Evolutionary conservation across 2,797 vertebrate genomes (phyloP), one percentile per base, ranked within the genome.

Genomic region (Lacerta agilis): DNA sequence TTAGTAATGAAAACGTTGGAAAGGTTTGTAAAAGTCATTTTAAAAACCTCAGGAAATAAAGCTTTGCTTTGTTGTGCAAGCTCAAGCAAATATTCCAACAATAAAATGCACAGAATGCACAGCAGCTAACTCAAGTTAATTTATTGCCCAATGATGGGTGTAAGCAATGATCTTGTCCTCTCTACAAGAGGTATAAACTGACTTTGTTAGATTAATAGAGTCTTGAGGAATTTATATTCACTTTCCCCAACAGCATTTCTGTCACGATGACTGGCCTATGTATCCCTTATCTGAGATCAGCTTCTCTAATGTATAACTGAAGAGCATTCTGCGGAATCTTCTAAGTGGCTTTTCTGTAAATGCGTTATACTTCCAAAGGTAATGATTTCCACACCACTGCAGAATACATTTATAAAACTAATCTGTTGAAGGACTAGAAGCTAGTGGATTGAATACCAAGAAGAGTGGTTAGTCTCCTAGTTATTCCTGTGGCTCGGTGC

Each of bases 361-460:
- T 0, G 61, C 9, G 10, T 88, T 87, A 4, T 7, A 23, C 83
- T 79, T 87, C 85, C 77, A 87, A 82, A 92, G 88, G 90, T 7
- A 90, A 93, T 94, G 67, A 79, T 92, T 94, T 92, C 90, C 89
- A 92, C 93, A 25, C 23, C 4, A 0, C 55, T 90, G 90, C 94
- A 89, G 90, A 94, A 64, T 0, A 25, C 67, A 1, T 45, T 89
- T 82, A 90, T 93, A 89, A 92, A 95, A 90, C 78, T 85, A 88
- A 86, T 87, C 93, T 91, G 87, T 89, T 82, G 87, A 83, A 88
- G 91, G 86, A 87, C 49, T 91, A 93, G 84, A 49, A 92, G 90
- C 85, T 86, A 43, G 86, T 0, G 38, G 41, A 86, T 79, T 29
- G 87, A 92, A 93, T 86, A 89, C 49, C 85, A 93, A 91, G 86